These are phyloP conservation scores for Criorhina ranunculi DNA, from an alignment of 2,888 invertebrate species.

Conservation along the genomic window DNA sequence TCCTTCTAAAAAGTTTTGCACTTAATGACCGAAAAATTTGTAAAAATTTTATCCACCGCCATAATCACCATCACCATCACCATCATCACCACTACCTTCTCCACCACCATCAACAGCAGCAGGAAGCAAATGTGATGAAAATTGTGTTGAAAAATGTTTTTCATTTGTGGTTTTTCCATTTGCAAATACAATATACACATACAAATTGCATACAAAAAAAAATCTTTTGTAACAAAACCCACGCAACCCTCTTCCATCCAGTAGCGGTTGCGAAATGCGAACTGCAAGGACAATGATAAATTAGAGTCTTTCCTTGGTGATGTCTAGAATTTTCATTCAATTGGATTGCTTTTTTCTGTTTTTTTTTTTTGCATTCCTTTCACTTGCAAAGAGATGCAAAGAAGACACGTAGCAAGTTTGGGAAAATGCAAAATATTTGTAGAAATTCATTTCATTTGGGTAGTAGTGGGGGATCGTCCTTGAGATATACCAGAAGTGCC, in stretches of 20 bases:
- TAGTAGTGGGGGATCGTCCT: background rate
- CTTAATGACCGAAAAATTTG: constrained; percentile 47
- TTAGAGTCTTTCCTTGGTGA: constrained; percentile 45
- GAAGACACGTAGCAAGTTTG: constrained; percentile 4
- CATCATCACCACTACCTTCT: background rate
- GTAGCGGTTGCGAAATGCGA: constrained; percentile 30
- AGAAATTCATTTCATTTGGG: constrained; percentile 60
- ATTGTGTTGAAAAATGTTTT: constrained; percentile 65
- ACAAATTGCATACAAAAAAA: constrained; percentile 1
- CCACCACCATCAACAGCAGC: constrained; percentile 14
- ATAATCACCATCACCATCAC: background rate
- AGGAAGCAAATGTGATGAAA: constrained; percentile 67
- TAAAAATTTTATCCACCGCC: constrained; percentile 13
- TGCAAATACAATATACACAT: constrained; percentile 9
- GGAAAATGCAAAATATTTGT: constrained; percentile 67
- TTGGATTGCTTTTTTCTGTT: constrained; percentile 15
- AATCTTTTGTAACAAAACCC: background rate
- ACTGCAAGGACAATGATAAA: constrained; percentile 68
- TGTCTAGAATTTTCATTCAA: constrained; percentile 21
- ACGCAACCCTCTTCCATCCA: constrained; percentile 6
- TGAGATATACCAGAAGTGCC: constrained; percentile 48
- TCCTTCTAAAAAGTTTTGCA: constrained; percentile 45
- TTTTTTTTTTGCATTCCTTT: constrained; percentile 21
- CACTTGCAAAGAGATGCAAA: background rate
- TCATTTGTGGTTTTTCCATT: constrained; percentile 67